Base-by-base conservation (phyloP, 2,113 vertebrate genomes). In the Felis chaus region DNA sequence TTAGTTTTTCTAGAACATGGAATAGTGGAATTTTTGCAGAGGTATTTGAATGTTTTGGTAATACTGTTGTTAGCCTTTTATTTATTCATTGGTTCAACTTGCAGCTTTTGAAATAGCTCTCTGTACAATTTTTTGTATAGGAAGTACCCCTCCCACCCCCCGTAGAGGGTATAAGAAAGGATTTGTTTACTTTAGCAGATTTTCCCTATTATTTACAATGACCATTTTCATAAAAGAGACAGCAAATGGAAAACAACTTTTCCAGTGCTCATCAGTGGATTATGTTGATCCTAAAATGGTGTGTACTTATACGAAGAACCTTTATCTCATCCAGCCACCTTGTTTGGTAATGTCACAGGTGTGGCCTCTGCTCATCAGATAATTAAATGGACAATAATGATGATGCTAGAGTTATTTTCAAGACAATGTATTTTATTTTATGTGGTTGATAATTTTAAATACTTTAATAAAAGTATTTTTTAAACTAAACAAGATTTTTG, bases 41-140 rank as follows among this genome's bases (percentile, higher is more conserved):
- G 3, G 2, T 94, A 41, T 97, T 93, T 88, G 76, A 84, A 48
- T 88, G 53, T 89, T 95, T 93, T 87, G 31, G 15, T 86, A 95
- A 89, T 80, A n/a, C 9, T 79, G 29, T 93, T 83, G 6, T 61
- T 95, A 68, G 36, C 2, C 71, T 85, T 96, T 93, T 96, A 71
- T 91, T 95, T 94, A 86, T 91, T 93, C n/a, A 93, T 41, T 94
- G 83, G 23, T 89, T 95, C 13, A 93, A 74, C 9, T 63, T 97
- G 50, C 19, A 65, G 21, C 71, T 91, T 95, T 81, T 53, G 66
- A 50, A 82, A 61, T 91, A 78, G 18, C 10, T n/a, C 4, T 89
- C 53, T 94, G 45, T 73, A 78, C 66, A 78, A 66, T 90, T 92
- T 83, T 55, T 95, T 84, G 57, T 93, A 21, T 31, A 71, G 41